Evolutionary conservation across 2,797 vertebrate genomes (phyloP), one percentile per base, ranked within the genome.

Genomic region (Eptatretus atami): DNA sequence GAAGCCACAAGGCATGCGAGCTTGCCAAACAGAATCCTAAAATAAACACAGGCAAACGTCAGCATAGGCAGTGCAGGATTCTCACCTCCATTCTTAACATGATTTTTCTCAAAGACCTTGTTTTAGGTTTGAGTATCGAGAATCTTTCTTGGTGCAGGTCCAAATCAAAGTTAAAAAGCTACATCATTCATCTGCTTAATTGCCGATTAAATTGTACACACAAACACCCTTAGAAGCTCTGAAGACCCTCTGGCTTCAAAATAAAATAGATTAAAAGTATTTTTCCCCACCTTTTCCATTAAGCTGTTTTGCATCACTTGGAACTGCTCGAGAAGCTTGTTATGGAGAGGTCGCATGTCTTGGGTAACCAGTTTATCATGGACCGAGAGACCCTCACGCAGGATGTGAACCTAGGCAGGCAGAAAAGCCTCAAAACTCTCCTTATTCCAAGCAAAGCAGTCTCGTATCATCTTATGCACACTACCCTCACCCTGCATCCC

Each of bases 281-380:
- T 14, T 57, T 57, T 67, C 2, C 3, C 0, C 73, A 93, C 92
- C 88, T 94, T 90, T 67, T 96, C 92, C 69, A 88, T 88, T 53
- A 98, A 77, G 66, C 90, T 96, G 54, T 87, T 90, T 71, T 90
- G 96, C 83, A 98, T 95, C 67, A 96, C 78, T 66, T 87, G 88
- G 72, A 98, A 98, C 74, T 98, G 92, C 75, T 96, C 92, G 67
- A 96, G 83, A 65, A 98, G 71, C 70, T 96, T 95, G 76, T 95
- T 98, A 71, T 98, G 92, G 60, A 98, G 76, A 0, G 92, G 92
- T 53, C 86, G 80, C 92, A 98, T 98, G 71, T 98, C 92, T 70
- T 92, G 92, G 2, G 88, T 88, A 6, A 96, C 90, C 67, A 86
- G 84, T 71, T 95, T 96, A 72, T 98, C 92, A 0, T 98, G 92